Base-by-base conservation (phyloP, 2,888 invertebrate genomes). In the Clivina fossor region DNA sequence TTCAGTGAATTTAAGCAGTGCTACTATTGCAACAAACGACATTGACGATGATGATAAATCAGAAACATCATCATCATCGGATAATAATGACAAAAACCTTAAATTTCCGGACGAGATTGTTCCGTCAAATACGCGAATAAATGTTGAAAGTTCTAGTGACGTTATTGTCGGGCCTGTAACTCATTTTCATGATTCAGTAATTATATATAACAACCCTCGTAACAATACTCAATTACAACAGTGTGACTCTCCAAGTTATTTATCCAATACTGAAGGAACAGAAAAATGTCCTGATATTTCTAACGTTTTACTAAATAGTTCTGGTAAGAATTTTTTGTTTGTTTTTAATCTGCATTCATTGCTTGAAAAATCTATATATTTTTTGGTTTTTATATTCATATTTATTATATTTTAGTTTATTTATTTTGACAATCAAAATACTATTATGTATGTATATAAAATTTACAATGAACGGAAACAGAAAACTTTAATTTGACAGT, bases 101-200 rank as follows among this genome's bases (percentile, higher is more conserved):
- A 22, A 33, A 26, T 24, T 53, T 5, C 40, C 53, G 2, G 18
- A 53, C 37, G 9, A 13, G 11, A 44, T 53, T 37, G 13, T 55
- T 13, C 55, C 55, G 15, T 24, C 47, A 2, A 63, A 65, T 57
- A 61, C 67, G 3, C 49, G 73, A 65, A 73, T 78, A 18, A 77
- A 76, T 60, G 62, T 78, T 15, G 75, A 76, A 16, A 74, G 77
- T 61, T 78, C 78, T 1, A 73, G 69, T 57, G 78, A 78, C 64
- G 78, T 79, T 37, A 75, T 78, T 18, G 76, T 79, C 49, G 78
- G 78, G 1, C 75, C 78, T 18, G 75, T 77, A 68, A 78, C 78
- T 48, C 78, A 78, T 56, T 78, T 77, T 58, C 75, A 77, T 61
- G 78, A 77, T 22, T 76, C 78, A 9, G 78, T 79, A 3, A 78